Percentiles rank a stretch among this genome's conserved stretches.
Evolutionary conservation across 1,140 invertebrate genomes (phyloP).

Genomic region (Formica selysi): DNA sequence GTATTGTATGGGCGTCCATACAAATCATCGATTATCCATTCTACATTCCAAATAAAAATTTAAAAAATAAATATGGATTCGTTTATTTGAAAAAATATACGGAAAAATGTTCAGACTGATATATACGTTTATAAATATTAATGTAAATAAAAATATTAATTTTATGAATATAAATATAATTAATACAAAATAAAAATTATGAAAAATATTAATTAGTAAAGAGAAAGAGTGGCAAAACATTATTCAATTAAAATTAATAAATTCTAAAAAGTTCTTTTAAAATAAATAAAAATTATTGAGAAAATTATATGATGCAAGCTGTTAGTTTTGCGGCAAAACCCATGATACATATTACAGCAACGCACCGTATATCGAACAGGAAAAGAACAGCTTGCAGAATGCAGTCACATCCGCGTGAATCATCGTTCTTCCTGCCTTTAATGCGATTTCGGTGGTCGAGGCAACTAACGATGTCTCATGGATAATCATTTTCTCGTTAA

Average conservation of each 20-base stretch:
- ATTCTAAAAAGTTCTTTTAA: neutral
- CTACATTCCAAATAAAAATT: no score
- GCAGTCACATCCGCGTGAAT: slow-evolving; percentile 66
- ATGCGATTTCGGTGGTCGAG: slow-evolving; percentile 62
- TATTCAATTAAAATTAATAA: neutral
- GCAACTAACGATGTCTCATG: slow-evolving; percentile 48
- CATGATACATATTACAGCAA: slow-evolving; percentile 60
- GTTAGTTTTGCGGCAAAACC: slow-evolving; percentile 59
- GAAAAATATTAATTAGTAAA: neutral
- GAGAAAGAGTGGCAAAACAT: neutral
- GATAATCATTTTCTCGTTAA: slow-evolving; percentile 57
- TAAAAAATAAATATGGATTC: no score
- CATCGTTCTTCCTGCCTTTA: slow-evolving; percentile 71
- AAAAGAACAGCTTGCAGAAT: slow-evolving; percentile 49
- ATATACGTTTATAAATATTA: neutral
- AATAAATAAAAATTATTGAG: neutral
- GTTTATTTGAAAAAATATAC: no score
- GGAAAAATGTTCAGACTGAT: no score
- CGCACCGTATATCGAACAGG: slow-evolving; percentile 45
- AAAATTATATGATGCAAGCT: neutral
- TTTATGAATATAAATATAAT: neutral
- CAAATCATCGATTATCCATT: no score
- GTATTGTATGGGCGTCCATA: no score
- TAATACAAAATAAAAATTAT: neutral
- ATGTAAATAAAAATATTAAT: neutral